Conservation (phyloP, 2,888 invertebrate species). For the Heterodera filipjevi region DNA sequence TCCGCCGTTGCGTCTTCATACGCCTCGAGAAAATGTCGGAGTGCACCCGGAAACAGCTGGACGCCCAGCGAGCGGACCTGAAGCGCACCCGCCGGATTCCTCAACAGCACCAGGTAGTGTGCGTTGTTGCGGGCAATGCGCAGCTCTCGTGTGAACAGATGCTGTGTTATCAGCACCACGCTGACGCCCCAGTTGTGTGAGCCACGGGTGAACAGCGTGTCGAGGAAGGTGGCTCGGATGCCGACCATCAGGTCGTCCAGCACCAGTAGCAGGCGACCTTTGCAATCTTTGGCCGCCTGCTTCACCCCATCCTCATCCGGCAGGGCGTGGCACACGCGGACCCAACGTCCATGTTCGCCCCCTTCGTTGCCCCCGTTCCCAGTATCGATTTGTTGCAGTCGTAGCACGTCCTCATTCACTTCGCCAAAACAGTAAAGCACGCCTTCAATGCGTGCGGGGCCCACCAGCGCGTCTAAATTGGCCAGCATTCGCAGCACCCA, state of each 20-base stretch:
- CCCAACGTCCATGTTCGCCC: neutral
- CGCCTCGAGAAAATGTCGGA: constrained; percentile 14
- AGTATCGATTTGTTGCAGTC: constrained; percentile 8
- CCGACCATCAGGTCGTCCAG: constrained; percentile 33
- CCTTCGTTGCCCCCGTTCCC: neutral
- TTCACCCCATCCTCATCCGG: neutral
- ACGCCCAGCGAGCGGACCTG: constrained; percentile 26
- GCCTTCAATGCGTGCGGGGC: neutral
- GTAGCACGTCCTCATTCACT: constrained; percentile 7
- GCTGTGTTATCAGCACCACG: constrained; percentile 27
- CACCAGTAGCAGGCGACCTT: constrained; percentile 3
- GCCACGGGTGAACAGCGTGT: constrained; percentile 27
- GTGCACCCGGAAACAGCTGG: constrained; percentile 24
- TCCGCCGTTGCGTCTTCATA: constrained; percentile 23
- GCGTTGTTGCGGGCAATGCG: constrained; percentile 27
- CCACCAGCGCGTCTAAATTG: neutral
- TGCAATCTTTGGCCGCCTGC: too few species aligned
- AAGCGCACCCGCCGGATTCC: constrained; percentile 27
- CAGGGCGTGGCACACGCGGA: neutral
- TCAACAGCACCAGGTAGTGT: constrained; percentile 28
- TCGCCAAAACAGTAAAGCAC: constrained; percentile 17
- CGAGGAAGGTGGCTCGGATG: neutral
- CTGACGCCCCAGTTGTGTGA: constrained; percentile 32
- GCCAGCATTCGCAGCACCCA: constrained; percentile 15
- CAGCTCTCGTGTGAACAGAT: constrained; percentile 22